Percentiles rank a stretch among this genome's conserved stretches.
phyloP scores from a whole-genome alignment of 2,888 invertebrate species.

The Parnassius orleans region DNA sequence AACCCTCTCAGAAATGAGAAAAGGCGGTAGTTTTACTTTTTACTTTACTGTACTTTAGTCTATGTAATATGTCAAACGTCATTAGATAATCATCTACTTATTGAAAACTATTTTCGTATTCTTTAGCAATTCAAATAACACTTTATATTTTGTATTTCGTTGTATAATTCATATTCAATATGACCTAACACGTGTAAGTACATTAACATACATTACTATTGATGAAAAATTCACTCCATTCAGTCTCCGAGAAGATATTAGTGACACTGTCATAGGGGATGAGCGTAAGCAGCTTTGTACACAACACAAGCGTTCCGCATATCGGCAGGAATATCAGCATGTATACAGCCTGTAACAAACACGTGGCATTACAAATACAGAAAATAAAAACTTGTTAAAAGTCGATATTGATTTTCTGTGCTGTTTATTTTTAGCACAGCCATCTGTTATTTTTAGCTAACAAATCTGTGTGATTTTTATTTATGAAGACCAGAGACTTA shows the following conservation, averaged over 20 bases:
- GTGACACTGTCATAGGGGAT: slow-evolving; percentile 84
- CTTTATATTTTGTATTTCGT: no score
- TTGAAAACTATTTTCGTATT: neutral
- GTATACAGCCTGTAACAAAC: slow-evolving; percentile 81
- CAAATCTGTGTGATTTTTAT: no score
- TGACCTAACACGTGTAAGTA: slow-evolving; percentile 1
- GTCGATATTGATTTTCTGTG: no score
- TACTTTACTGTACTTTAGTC: no score
- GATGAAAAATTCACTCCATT: slow-evolving; percentile 92
- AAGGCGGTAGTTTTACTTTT: no score
- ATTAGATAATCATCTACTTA: no score
- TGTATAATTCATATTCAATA: neutral
- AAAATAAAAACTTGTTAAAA: neutral
- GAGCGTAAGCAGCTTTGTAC: slow-evolving; percentile 87
- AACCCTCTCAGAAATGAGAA: no score
- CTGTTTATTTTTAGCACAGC: no score
- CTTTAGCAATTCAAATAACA: no score
- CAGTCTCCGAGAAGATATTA: slow-evolving; percentile 88
- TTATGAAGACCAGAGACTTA: no score
- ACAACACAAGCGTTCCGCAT: slow-evolving; percentile 86
- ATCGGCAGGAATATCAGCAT: slow-evolving; percentile 90
- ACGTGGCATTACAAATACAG: neutral
- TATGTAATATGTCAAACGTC: no score
- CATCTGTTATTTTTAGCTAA: no score
- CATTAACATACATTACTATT: slow-evolving; percentile 85